Conservation (phyloP, 2,797 vertebrate species). For the Prunella strophiata region DNA sequence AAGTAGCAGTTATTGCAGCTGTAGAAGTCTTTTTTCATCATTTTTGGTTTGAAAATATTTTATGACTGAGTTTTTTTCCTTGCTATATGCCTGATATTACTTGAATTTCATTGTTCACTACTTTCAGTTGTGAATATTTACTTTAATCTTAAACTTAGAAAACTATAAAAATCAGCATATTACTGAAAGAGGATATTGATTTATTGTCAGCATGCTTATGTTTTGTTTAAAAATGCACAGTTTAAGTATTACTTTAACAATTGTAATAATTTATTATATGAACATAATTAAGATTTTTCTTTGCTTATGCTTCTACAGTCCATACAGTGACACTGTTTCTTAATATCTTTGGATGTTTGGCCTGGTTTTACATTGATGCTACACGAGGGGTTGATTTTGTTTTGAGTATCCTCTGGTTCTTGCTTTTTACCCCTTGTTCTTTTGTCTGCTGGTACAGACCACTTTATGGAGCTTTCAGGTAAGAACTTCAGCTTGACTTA, state of each 20-base stretch:
- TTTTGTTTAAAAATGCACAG: neutral
- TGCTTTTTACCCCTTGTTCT: slow-evolving; percentile 92
- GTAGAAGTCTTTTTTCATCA: neutral
- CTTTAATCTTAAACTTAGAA: neutral
- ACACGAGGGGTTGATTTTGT: slow-evolving; percentile 90
- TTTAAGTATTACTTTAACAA: slow-evolving; percentile 17
- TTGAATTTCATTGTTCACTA: neutral
- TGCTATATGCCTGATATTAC: neutral
- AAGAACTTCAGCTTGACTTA: slow-evolving; percentile 22
- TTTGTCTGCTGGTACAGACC: slow-evolving; percentile 96
- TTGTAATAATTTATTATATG: slow-evolving; percentile 29
- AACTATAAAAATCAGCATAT: neutral
- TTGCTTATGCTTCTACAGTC: slow-evolving; percentile 80
- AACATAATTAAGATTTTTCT: slow-evolving; percentile 31
- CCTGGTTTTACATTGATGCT: slow-evolving; percentile 93
- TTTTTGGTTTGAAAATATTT: neutral
- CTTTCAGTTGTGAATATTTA: neutral
- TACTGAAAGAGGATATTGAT: neutral
- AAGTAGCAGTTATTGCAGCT: neutral
- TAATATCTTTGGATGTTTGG: slow-evolving; percentile 92
- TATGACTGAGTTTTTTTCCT: neutral
- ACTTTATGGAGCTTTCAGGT: slow-evolving; percentile 97
- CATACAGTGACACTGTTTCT: slow-evolving; percentile 91
- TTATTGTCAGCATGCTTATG: neutral
- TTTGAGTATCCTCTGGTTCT: slow-evolving; percentile 93